phyloP scores from a whole-genome alignment of 1,140 invertebrate genomes.

The Trachymyrmex septentrionalis region DNA sequence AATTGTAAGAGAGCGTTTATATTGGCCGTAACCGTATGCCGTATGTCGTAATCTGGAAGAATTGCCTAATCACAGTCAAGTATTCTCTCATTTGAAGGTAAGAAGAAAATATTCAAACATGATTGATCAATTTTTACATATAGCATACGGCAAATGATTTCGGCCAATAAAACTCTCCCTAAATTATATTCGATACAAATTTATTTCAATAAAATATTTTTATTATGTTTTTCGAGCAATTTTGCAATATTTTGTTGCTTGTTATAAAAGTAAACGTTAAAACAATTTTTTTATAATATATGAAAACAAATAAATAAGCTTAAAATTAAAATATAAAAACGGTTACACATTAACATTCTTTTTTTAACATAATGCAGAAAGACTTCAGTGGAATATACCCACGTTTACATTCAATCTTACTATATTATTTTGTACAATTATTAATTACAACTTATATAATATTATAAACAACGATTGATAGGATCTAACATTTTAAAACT shows the following conservation, averaged over 20 bases:
- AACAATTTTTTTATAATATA: neutral
- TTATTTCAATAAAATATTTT: slow-evolving; percentile 6
- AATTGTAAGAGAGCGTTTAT: neutral
- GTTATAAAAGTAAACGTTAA: neutral
- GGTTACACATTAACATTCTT: neutral
- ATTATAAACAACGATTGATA: no score
- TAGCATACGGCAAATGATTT: no score
- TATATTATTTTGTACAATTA: neutral
- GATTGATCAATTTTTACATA: no score
- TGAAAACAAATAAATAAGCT: slow-evolving; percentile 19
- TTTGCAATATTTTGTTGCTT: neutral
- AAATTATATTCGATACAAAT: slow-evolving; percentile 5
- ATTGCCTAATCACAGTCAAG: no score
- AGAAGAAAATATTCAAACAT: no score
- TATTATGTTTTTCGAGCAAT: neutral
- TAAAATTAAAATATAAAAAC: slow-evolving; percentile 1
- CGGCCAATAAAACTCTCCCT: no score
- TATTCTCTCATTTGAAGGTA: no score
- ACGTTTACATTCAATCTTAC: neutral
- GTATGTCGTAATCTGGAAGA: no score
- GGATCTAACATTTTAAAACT: no score
- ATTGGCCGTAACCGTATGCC: no score
- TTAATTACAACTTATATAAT: slow-evolving; percentile 4
- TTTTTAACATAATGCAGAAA: neutral
- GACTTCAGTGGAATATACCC: neutral